Conservation (phyloP, 2,113 vertebrate genomes). For the Pedetes capensis region DNA sequence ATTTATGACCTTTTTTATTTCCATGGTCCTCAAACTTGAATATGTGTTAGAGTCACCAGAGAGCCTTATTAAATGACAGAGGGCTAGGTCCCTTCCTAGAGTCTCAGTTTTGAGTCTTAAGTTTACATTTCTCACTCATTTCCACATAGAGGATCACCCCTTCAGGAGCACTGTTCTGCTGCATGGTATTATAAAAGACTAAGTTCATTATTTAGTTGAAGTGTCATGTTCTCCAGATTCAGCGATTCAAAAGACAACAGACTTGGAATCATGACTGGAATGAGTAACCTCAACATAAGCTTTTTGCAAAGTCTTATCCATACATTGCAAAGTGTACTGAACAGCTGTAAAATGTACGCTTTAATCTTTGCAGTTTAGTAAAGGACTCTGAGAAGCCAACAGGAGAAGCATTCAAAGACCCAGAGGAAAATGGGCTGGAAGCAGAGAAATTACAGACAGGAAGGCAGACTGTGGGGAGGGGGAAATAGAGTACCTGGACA, state of each 20-base stretch:
- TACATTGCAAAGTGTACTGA: neutral
- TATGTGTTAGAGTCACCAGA: neutral
- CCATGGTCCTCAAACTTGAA: neutral
- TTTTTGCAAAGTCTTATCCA: neutral
- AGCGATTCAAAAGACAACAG: neutral
- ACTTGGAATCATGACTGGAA: neutral
- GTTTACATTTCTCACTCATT: neutral
- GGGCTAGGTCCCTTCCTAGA: rapidly evolving
- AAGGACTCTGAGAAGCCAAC: neutral
- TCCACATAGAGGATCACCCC: rapidly evolving
- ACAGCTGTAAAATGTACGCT: neutral
- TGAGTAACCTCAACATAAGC: neutral
- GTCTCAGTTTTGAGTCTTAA: neutral
- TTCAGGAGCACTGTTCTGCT: neutral
- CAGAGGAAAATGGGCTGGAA: neutral
- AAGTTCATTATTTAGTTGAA: too few species aligned
- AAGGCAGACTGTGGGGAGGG: neutral
- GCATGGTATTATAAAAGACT: rapidly evolving
- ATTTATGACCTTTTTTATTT: neutral
- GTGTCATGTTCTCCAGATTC: neutral
- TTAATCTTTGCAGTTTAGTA: neutral
- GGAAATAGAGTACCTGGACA: rapidly evolving
- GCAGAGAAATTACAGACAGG: neutral
- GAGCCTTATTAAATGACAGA: neutral
- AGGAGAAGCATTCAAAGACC: neutral